These are phyloP conservation scores for Paratrypauchen microcephalus DNA, from an alignment of 2,797 vertebrate species.

Conservation along the genomic window DNA sequence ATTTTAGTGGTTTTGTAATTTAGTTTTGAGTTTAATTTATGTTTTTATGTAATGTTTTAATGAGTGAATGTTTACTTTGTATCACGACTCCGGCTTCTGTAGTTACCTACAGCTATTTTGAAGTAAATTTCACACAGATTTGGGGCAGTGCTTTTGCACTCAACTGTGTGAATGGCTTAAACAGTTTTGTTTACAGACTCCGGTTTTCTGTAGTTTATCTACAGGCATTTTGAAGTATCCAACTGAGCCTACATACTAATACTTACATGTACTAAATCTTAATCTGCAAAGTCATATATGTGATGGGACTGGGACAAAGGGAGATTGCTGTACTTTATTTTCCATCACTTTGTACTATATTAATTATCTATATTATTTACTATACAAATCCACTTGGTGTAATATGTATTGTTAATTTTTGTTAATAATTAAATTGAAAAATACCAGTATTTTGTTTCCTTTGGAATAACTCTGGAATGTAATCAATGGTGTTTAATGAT, in stretches of 20 bases:
- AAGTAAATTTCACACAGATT: conserved; percentile 47
- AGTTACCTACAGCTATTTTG: conserved; percentile 67
- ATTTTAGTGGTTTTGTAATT: conserved; percentile 21
- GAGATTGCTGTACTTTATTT: conserved; percentile 11
- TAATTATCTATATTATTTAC: conserved; percentile 11
- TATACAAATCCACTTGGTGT: conserved; percentile 23
- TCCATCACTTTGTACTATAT: conserved; percentile 24
- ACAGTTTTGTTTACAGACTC: conserved; percentile 67
- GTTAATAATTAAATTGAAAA: conserved; percentile 52
- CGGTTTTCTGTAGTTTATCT: conserved; percentile 70
- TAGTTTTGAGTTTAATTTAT: conserved; percentile 41
- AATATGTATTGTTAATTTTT: conserved; percentile 18
- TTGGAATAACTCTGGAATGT: conserved; percentile 42
- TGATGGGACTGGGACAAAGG: conserved; percentile 13
- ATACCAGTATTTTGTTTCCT: conserved; percentile 19
- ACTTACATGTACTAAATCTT: conserved; percentile 11
- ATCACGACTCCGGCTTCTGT: conserved; percentile 70
- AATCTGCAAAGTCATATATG: conserved; percentile 10
- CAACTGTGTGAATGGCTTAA: conserved; percentile 19
- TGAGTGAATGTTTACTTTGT: conserved; percentile 18
- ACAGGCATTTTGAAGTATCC: conserved; percentile 65
- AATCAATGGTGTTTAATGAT: conserved; percentile 35
- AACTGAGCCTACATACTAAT: conserved; percentile 35
- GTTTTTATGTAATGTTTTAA: conserved; percentile 7
- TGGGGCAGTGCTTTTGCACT: neutral